A percentile compares a stretch with the other conserved stretches of the same genome.
Evolutionary conservation across 2,113 vertebrate genomes (phyloP).

Genomic region (Chaetodon auriga): DNA sequence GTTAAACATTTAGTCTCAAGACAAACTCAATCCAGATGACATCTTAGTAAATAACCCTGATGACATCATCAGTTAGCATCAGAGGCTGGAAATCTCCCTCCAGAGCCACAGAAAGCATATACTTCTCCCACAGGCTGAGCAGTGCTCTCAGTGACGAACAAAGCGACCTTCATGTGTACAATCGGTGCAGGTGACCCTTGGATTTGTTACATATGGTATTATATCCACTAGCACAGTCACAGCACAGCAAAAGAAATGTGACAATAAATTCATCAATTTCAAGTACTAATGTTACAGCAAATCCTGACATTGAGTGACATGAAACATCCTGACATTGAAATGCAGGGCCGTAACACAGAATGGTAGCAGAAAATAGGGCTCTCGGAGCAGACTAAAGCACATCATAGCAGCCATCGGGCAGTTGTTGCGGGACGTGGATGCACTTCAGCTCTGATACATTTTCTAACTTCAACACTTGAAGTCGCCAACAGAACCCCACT

Average conservation of each 20-base stretch:
- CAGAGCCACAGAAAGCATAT: not conserved
- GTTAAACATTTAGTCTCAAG: not conserved
- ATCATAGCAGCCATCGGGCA: not conserved
- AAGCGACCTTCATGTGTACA: not conserved
- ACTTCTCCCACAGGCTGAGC: not conserved
- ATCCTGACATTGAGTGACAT: too few relatives aligned
- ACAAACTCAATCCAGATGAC: not conserved
- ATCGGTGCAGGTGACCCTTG: not conserved
- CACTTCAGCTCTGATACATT: not conserved
- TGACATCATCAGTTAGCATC: not conserved
- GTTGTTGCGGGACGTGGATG: not conserved
- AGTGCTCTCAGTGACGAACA: not conserved
- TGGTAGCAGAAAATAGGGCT: not conserved
- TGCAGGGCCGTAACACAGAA: not conserved
- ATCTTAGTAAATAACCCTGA: slow-evolving; percentile 1
- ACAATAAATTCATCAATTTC: not conserved
- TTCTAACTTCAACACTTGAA: not conserved
- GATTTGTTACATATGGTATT: not conserved
- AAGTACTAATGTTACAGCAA: not conserved
- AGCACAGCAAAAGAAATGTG: not conserved
- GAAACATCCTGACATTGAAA: not conserved
- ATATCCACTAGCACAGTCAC: not conserved
- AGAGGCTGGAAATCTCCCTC: not conserved
- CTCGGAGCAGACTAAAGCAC: not conserved
- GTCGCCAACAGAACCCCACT: not conserved